phyloP scores from a whole-genome alignment of 2,888 invertebrate genomes.

The Pterostichus madidus region DNA sequence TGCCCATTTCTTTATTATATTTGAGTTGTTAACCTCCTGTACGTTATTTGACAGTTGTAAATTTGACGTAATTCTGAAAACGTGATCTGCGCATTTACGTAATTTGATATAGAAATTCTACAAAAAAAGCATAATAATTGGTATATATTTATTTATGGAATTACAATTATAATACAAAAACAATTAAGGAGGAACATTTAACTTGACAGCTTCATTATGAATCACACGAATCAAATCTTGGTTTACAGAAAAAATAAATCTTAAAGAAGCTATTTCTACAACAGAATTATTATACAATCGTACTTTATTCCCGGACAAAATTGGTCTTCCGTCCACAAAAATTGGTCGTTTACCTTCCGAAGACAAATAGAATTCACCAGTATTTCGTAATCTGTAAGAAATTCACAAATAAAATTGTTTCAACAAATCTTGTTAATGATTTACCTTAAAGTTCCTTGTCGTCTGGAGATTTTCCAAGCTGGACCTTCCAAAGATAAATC shows the following conservation, averaged over 20 bases:
- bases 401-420: neutral
- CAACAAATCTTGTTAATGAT: too few species aligned
- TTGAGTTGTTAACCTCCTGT: too few species aligned
- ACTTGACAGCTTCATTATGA: conserved; percentile 91
- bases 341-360: conserved; percentile 97
- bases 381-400: conserved; percentile 85
- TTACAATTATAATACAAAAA: neutral
- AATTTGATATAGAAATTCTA: too few species aligned
- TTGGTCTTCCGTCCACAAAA: conserved; percentile 95
- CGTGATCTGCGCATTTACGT: too few species aligned
- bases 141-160: neutral
- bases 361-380: conserved; percentile 96
- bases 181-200: conserved; percentile 80
- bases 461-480: conserved; percentile 94
- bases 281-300: conserved; percentile 96
- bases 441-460: conserved; percentile 92
- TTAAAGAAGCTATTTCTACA: conserved; percentile 94
- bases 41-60: too few species aligned
- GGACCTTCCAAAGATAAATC: conserved; percentile 96
- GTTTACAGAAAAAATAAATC: conserved; percentile 96
- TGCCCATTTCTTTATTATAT: conserved; percentile 77
- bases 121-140: neutral
- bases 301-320: conserved; percentile 92
- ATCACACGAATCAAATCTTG: conserved; percentile 94
- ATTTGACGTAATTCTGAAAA: too few species aligned